These are phyloP conservation scores for Alexandromys fortis DNA, from an alignment of 2,113 vertebrate species.

Conservation along the genomic window DNA sequence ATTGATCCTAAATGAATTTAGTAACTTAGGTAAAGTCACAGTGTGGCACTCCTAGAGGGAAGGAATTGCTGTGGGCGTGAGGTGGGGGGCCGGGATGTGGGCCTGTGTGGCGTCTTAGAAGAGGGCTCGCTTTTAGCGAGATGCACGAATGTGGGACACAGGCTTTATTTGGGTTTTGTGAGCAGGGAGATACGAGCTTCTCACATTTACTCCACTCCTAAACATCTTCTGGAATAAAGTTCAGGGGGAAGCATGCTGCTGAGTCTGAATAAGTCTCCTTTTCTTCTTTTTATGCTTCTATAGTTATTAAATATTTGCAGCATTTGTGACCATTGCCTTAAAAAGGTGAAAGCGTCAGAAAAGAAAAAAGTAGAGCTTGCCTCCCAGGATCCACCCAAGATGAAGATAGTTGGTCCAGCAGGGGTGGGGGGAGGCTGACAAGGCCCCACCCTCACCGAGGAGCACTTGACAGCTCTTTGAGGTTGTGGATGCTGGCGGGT, in stretches of 20 bases:
- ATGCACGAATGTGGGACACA: background rate
- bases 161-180: background rate
- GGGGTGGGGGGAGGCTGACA: too few species aligned
- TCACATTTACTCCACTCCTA: background rate
- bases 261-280: background rate
- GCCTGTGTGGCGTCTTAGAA: background rate
- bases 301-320: constrained; percentile 45
- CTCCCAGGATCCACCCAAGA: background rate
- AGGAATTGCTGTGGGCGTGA: background rate
- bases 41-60: background rate
- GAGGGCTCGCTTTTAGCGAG: background rate
- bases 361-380: background rate
- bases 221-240: background rate
- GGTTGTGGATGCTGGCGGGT: background rate
- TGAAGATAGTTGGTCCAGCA: too few species aligned
- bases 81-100: background rate
- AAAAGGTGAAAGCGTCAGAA: background rate
- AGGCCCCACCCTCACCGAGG: background rate
- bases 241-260: background rate
- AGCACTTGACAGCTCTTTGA: background rate
- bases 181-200: background rate
- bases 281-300: background rate
- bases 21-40: constrained; percentile 4
- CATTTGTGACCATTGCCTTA: constrained; percentile 30
- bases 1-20: constrained; percentile 48